Evolutionary conservation across 2,797 vertebrate species (phyloP), one percentile per base, ranked within the genome.

Genomic region (Varecia variegata): DNA sequence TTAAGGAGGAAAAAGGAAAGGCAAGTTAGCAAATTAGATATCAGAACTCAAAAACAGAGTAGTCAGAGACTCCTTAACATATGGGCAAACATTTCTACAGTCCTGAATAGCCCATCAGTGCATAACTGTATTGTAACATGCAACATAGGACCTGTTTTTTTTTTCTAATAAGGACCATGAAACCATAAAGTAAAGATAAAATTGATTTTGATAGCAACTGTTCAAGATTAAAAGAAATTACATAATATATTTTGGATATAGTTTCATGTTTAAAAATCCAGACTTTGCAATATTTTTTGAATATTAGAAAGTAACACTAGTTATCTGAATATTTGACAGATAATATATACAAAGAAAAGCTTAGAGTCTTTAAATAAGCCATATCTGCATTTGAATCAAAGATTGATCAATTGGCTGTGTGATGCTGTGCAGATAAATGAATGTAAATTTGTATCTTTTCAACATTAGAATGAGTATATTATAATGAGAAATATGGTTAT

Each of bases 371-470:
- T 40, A 9, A 70, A 20, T 76, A 85, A 88, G 7, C 3, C 73
- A 82, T 2, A 25, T 38, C 50, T 86, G 8, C 2, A 67, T 92
- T 88, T 56, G 30, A 83, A 62, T 94, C 14, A 73, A 15, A 23
- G 5, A 47, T 27, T 4, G 25, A 17, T 38, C 76, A 5, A 10
- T 40, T 81, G 5, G 21, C 4, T 90, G 2, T 47, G 1, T 20
- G 54, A 1, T 2, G 52, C 2, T 90, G 23, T 94, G 25, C 54
- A 88, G 30, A 12, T 56, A 50, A 54, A 79, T 7, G 17, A 79
- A 38, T 93, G 1, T 35, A 82, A 90, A 83, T 96, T 0, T 6
- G 83, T 93, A 35, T 97, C 2, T 92, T 23, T 96, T 95, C 56
- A 94, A 56, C 45, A 88, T 94, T 85, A 60, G 21, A 88, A 88